A percentile compares a stretch with the other conserved stretches of the same genome.
These are phyloP conservation scores for Pseudochaenichthys georgianus DNA, from an alignment of 2,797 vertebrate species.

Conservation along the genomic window DNA sequence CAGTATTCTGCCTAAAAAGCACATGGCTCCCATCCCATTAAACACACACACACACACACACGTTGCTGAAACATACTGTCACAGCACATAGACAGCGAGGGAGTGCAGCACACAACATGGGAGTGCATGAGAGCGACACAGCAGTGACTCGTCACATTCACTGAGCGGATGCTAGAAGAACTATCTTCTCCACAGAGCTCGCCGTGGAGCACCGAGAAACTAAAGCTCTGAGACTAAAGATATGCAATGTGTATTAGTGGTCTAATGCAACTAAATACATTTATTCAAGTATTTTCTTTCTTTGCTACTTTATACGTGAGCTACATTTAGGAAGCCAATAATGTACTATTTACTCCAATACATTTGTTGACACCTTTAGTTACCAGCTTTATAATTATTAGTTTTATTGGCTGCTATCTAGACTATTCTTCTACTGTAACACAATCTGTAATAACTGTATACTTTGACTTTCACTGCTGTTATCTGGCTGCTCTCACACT, in stretches of 20 bases:
- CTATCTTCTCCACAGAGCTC: not conserved
- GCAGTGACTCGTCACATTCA: not conserved
- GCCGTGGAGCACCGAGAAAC: not conserved
- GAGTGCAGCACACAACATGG: conserved; percentile 42
- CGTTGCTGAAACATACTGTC: conserved; percentile 62
- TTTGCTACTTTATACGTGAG: too few relatives aligned
- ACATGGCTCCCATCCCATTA: conserved; percentile 35
- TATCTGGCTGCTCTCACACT: too few relatives aligned
- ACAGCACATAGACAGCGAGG: conserved; percentile 55
- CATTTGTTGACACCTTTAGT: too few relatives aligned
- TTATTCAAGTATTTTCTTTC: too few relatives aligned
- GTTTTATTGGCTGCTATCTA: too few relatives aligned
- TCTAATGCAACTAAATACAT: too few relatives aligned
- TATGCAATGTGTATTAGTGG: not conserved
- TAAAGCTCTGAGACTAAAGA: not conserved
- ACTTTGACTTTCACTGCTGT: too few relatives aligned
- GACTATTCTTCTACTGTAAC: too few relatives aligned
- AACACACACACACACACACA: conserved; percentile 9
- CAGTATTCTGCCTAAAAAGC: conserved; percentile 37
- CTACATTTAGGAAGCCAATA: too few relatives aligned
- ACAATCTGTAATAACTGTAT: too few relatives aligned
- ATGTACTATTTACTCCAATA: too few relatives aligned
- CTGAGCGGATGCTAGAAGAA: not conserved
- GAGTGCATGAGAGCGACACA: conserved; percentile 8
- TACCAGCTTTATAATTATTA: too few relatives aligned